Evolutionary conservation across 2,888 invertebrate species (phyloP).

Genomic region (Encarsia formosa): DNA sequence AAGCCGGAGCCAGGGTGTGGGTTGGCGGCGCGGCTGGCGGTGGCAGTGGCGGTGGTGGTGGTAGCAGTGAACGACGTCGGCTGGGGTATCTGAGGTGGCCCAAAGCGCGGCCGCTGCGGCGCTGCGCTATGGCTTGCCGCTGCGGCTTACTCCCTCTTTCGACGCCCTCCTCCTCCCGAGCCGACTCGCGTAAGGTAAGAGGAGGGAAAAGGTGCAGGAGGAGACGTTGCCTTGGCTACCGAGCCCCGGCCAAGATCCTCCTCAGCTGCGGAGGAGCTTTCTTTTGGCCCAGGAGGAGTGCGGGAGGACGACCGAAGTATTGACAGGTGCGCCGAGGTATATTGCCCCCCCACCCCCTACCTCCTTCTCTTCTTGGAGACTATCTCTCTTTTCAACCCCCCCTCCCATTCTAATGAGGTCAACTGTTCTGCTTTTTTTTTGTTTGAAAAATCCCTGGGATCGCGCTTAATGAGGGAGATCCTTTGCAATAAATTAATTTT

Average conservation of each 20-base stretch:
- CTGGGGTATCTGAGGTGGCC: constrained; percentile 46
- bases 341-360: constrained; percentile 27
- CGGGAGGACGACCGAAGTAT: too few relatives aligned
- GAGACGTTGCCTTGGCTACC: constrained; percentile 50
- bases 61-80: constrained; percentile 3
- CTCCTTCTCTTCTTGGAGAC: not conserved
- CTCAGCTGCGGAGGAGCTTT: too few relatives aligned
- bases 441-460: too few relatives aligned
- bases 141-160: too few relatives aligned
- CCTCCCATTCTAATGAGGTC: not conserved
- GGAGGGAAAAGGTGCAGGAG: constrained; percentile 20
- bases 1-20: constrained; percentile 23
- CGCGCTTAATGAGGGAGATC: too few relatives aligned
- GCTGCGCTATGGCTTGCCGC: constrained; percentile 36
- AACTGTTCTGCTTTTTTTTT: too few relatives aligned
- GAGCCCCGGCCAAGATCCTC: constrained; percentile 52
- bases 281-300: too few relatives aligned
- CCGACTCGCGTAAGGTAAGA: not conserved
- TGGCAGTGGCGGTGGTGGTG: constrained; percentile 7
- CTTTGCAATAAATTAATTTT: too few relatives aligned
- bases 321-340: constrained; percentile 42
- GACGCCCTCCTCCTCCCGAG: too few relatives aligned
- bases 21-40: constrained; percentile 27
- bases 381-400: constrained; percentile 9
- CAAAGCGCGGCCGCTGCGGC: constrained; percentile 49